Base-by-base conservation (phyloP, 2,888 invertebrate genomes). In the Mayetiola destructor region DNA sequence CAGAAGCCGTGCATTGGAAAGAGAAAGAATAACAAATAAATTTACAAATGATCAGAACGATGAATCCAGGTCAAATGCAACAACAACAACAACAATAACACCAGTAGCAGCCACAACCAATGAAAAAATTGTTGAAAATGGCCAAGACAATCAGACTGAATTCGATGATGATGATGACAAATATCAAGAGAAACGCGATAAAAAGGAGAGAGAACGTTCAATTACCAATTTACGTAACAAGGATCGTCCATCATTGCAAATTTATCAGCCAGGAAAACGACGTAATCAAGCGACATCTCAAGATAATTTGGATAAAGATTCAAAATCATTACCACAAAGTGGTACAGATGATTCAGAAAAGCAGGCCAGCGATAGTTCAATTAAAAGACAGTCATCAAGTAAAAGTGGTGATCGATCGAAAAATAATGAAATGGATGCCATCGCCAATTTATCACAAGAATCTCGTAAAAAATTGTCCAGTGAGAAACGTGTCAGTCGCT, bases 201-300 rank as follows among this genome's bases (percentile, higher is more conserved):
- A 12, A 66, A 76, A 12, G 32, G n/a, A 48, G 53, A 63, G 71
- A 54, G 76, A 77, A 61, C 68, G 76, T 60, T 70, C 79, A 61
- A 63, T 80, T 80, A 27, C 48, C 79, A 70, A 75, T 73, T 63
- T 62, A 53, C 57, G 53, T 9, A 55, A 16, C 16, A 53, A 57
- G 84, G 91, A 92, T 73, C 84, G 92, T 40, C 93, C 93, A 23
- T 85, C 90, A 42, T 81, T 91, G 68, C 87, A 87, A 60, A 87
- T 93, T 63, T 93, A 93, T 71, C 83, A 91, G 63, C 93, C 93
- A 0, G 89, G 89, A 21, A 90, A 70, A 60, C 63, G 66, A 2
- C 64, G 71, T 32, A 32, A 64, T 67, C 0, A 70, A 68, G 40
- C 67, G 69, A 10, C 65, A 66, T 58, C 55, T 57, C 14, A 58